Evolutionary conservation across 2,113 vertebrate species (phyloP).

Genomic region (Heterocephalus glaber): DNA sequence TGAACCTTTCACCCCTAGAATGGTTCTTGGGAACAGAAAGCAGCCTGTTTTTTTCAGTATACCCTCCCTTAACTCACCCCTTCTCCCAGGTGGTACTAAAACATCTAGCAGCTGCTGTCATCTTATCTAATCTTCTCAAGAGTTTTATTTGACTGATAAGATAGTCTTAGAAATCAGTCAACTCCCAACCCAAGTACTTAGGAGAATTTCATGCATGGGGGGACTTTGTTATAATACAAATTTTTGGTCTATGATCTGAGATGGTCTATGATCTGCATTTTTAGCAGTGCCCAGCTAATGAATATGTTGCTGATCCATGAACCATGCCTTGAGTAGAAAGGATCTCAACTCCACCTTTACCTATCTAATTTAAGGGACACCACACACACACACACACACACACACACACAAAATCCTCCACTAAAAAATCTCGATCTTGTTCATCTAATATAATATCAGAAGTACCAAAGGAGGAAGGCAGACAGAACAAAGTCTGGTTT

Average conservation of each 20-base stretch:
- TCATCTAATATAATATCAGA: background rate
- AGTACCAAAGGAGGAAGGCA: background rate
- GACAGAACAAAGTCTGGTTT: background rate
- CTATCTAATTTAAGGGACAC: background rate
- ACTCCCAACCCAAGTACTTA: background rate
- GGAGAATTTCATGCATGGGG: background rate
- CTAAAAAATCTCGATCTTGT: background rate
- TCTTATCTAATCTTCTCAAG: background rate
- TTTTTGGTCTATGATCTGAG: background rate
- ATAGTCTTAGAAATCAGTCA: background rate
- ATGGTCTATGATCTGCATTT: background rate
- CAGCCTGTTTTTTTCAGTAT: background rate
- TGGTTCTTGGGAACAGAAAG: conserved; percentile 57
- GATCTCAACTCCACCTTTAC: background rate
- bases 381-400: background rate
- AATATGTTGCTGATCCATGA: background rate
- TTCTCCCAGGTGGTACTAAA: conserved; percentile 50
- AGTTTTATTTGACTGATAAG: background rate
- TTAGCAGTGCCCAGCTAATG: background rate
- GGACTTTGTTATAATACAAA: background rate
- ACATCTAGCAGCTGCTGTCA: background rate
- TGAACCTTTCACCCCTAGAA: conserved; percentile 47
- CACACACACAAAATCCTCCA: background rate
- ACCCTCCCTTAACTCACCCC: background rate
- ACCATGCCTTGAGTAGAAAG: background rate